Evolutionary conservation across 1,140 invertebrate species (phyloP).

Genomic region (Berghia stephanieae): DNA sequence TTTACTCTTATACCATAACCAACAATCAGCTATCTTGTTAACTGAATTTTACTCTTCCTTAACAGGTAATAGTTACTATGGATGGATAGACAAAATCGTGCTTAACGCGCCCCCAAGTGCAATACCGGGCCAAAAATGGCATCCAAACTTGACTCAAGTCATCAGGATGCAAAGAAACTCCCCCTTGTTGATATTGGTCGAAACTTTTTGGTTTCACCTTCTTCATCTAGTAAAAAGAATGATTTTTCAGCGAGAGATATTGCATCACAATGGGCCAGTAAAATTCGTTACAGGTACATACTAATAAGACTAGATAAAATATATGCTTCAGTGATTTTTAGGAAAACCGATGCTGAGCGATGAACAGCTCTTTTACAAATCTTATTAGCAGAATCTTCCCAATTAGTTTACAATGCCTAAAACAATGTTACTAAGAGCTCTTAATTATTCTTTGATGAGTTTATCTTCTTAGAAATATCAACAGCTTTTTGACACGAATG

Average conservation of each 20-base stretch:
- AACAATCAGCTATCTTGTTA: no score
- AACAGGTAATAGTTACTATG: no score
- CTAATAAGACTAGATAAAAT: not conserved
- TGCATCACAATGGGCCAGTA: conserved; percentile 16
- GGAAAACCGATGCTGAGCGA: not conserved
- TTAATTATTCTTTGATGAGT: not conserved
- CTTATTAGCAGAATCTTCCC: not conserved
- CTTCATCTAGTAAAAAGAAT: not conserved
- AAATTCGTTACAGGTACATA: conserved; percentile 25
- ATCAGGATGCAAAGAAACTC: conserved; percentile 17
- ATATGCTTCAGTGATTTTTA: not conserved
- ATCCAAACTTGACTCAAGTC: no score
- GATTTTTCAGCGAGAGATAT: not conserved
- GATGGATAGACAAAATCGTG: no score
- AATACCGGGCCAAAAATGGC: no score
- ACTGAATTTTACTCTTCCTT: no score
- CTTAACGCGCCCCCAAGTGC: no score
- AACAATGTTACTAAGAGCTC: not conserved
- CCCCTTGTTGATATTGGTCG: conserved; percentile 14
- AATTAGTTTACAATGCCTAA: not conserved
- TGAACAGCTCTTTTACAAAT: not conserved
- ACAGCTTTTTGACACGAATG: no score
- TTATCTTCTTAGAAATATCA: no score
- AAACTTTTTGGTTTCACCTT: conserved; percentile 19
- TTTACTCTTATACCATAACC: no score